Evolutionary conservation across 2,797 vertebrate species (phyloP), one percentile per base, ranked within the genome.

Genomic region (Streptopelia turtur): DNA sequence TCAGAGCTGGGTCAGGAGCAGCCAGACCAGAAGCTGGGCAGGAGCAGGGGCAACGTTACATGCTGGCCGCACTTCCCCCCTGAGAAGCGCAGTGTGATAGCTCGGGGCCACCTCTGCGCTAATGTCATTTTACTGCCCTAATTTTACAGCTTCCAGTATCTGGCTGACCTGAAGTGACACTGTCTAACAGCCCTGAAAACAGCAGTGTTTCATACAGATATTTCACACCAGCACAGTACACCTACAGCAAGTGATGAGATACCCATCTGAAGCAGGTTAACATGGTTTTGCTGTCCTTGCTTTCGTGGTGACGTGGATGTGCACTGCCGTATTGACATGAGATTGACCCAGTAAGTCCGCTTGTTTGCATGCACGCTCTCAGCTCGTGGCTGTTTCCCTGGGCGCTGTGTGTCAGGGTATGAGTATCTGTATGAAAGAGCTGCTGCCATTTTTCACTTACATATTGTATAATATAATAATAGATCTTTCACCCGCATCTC

Each of bases 341-440:
- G 83, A 16, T 49, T 63, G 3, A 71, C 71, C 84, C 88, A 79
- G 96, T 93, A 78, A 87, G 61, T 81, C 86, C 89, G 39, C 57
- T 83, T 70, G 83, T 77, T 95, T 72, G 85, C 95, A 82, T 84
- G 64, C 81, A 25, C 53, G 91, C 83, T 70, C 55, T 33, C 74
- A 87, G 92, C 92, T 87, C 21, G 8, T 89, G 94, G 77, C 94
- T 92, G 66, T 71, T 97, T 89, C 83, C 87, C 82, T 89, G 83
- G 75, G 88, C 92, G 60, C 93, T 56, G 3, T 61, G 88, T 87
- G 89, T 85, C 93, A 66, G 77, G 85, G 79, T 72, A 93, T 16
- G 63, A 77, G 53, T 92, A 93, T 91, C 92, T 94, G 92, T 92
- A 91, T 92, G 94, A 83, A 95, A 93, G 82, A 92, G 75, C 95